Evolutionary conservation across 2,113 vertebrate genomes (phyloP).

Genomic region (Callocephalon fimbriatum): DNA sequence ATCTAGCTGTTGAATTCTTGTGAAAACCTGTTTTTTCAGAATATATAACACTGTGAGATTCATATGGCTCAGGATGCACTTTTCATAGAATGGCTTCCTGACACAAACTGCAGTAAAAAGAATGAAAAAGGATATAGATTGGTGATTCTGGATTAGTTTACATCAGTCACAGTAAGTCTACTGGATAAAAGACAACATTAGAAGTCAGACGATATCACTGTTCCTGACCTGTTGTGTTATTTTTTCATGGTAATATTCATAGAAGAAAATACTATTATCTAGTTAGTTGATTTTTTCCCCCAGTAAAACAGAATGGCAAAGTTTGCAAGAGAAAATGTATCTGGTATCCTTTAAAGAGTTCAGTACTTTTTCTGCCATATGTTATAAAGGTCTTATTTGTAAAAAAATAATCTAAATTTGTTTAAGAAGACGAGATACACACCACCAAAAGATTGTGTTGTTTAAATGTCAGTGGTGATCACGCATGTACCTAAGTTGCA

Average conservation of each 20-base stretch:
- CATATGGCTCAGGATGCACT: not conserved
- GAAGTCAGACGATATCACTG: not conserved
- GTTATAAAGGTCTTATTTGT: not conserved
- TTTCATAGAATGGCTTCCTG: not conserved
- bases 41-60: not conserved
- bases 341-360: not conserved
- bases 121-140: not conserved
- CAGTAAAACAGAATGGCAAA: not conserved
- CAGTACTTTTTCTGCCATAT: not conserved
- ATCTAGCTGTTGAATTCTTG: not conserved
- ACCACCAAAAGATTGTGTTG: not conserved
- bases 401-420: not conserved
- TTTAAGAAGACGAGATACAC: not conserved
- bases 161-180: not conserved
- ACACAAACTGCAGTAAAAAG: not conserved
- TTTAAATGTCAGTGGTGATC: not conserved
- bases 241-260: not conserved
- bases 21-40: not conserved
- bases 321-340: not conserved
- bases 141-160: not conserved
- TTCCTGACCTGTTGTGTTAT: not conserved
- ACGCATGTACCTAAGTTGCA: not conserved
- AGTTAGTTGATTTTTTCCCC: not conserved
- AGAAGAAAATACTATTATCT: not conserved
- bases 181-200: not conserved